Conservation (phyloP, 2,888 invertebrate genomes). For the Drosophila buzzatii region DNA sequence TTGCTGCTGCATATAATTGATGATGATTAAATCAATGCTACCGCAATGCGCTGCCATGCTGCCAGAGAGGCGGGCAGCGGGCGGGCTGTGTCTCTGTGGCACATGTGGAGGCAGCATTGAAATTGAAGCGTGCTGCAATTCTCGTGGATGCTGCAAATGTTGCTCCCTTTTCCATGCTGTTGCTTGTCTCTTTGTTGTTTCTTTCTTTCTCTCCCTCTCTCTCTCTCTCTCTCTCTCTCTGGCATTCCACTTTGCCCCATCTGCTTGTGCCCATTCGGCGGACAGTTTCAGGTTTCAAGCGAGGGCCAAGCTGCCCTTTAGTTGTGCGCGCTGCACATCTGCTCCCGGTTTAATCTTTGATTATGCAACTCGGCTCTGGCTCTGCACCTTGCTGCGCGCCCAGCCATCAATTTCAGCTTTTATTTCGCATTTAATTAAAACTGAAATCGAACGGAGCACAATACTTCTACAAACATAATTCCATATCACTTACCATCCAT, state of each 20-base stretch:
- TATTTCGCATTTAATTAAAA: conserved; percentile 8
- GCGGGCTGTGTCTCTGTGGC: background rate
- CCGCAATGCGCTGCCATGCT: conserved; percentile 72
- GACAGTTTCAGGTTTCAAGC: conserved; percentile 40
- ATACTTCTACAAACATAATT: background rate
- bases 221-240: no score
- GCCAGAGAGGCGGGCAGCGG: background rate
- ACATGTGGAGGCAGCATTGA: conserved; percentile 32
- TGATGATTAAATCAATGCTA: conserved; percentile 85
- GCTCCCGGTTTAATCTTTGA: conserved; percentile 56
- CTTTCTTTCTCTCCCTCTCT: background rate
- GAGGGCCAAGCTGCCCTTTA: conserved; percentile 42
- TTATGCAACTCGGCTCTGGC: conserved; percentile 46
- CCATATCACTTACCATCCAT: background rate
- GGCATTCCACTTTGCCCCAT: conserved; percentile 5
- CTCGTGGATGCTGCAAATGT: conserved; percentile 50
- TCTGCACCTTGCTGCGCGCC: conserved; percentile 42
- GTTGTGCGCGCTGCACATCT: conserved; percentile 43
- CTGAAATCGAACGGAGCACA: background rate
- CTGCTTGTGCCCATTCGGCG: background rate
- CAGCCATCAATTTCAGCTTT: background rate
- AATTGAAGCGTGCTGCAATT: conserved; percentile 51
- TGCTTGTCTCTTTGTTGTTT: background rate
- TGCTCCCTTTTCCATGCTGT: conserved; percentile 16
- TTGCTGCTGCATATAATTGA: conserved; percentile 83